A percentile compares a stretch with the other conserved stretches of the same genome.
These are phyloP conservation scores for Zaprionus lachaisei DNA, from an alignment of 1,140 invertebrate genomes.

Conservation along the genomic window DNA sequence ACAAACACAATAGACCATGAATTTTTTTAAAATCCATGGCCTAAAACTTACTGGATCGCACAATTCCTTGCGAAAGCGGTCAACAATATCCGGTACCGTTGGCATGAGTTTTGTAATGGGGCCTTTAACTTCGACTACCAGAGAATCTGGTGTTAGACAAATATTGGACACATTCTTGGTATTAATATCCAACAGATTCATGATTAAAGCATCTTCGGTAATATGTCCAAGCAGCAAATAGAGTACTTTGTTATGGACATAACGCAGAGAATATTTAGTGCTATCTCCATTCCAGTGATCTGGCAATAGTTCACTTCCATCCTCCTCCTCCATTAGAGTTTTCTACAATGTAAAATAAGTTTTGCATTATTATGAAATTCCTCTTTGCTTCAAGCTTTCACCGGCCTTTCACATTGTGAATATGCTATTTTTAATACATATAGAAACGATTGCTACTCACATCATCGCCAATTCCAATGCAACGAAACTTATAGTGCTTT, in stretches of 20 bases:
- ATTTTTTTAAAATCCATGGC: no score
- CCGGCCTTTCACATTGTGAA: not conserved
- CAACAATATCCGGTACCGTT: conserved; percentile 81
- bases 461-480: conserved; percentile 89
- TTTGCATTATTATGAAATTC: no score
- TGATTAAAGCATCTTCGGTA: conserved; percentile 87
- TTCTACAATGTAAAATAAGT: conserved; percentile 84
- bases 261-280: conserved; percentile 88
- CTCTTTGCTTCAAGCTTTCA: no score
- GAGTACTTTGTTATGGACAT: conserved; percentile 87
- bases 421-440: not conserved
- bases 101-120: conserved; percentile 84
- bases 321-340: conserved; percentile 87
- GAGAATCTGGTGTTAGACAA: conserved; percentile 81
- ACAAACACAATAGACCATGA: no score
- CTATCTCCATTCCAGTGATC: conserved; percentile 88
- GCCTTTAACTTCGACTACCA: conserved; percentile 84
- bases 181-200: conserved; percentile 87
- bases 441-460: conserved; percentile 83
- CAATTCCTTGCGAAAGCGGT: conserved; percentile 85
- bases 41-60: conserved; percentile 83
- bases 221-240: conserved; percentile 88
- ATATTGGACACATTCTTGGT: conserved; percentile 83
- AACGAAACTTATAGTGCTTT: conserved; percentile 88
- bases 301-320: conserved; percentile 88